Conservation (phyloP, 2,113 vertebrate genomes). For the Sisor rabdophorus region DNA sequence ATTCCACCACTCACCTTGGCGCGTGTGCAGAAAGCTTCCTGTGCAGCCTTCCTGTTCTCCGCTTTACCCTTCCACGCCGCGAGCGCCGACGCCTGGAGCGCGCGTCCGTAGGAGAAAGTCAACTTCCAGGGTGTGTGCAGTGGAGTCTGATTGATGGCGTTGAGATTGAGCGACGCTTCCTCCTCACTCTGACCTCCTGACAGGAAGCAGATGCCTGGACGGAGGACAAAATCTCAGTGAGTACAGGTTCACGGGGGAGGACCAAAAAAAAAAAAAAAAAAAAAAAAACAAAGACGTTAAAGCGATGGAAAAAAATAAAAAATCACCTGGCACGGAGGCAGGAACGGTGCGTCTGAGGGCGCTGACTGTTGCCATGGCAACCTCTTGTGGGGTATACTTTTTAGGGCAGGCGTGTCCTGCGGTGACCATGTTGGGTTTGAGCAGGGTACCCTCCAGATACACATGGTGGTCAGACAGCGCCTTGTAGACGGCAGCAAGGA, state of each 20-base stretch:
- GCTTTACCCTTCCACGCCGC: constrained; percentile 84
- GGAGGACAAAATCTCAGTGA: background rate
- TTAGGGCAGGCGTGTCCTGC: constrained; percentile 85
- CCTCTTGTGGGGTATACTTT: constrained; percentile 87
- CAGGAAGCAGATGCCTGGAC: constrained; percentile 91
- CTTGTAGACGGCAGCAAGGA: constrained; percentile 92
- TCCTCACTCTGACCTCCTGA: constrained; percentile 97
- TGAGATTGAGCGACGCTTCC: constrained; percentile 90
- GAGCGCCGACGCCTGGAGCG: constrained; percentile 91
- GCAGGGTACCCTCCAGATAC: constrained; percentile 90
- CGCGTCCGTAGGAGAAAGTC: constrained; percentile 91
- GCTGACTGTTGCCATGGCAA: constrained; percentile 87
- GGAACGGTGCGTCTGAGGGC: constrained; percentile 88
- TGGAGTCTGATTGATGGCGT: constrained; percentile 87
- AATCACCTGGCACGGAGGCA: constrained; percentile 84
- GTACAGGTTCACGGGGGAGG: background rate
- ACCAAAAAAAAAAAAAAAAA: background rate
- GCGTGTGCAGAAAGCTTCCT: constrained; percentile 81
- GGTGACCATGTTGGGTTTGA: constrained; percentile 97
- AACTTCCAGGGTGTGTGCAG: constrained; percentile 88
- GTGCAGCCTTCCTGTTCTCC: constrained; percentile 82
- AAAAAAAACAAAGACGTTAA: background rate
- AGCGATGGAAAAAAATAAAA: background rate
- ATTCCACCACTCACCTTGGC: constrained; percentile 73
- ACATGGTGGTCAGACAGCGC: constrained; percentile 91